Conservation (phyloP, 2,113 vertebrate genomes). For the Tupaia tana region DNA sequence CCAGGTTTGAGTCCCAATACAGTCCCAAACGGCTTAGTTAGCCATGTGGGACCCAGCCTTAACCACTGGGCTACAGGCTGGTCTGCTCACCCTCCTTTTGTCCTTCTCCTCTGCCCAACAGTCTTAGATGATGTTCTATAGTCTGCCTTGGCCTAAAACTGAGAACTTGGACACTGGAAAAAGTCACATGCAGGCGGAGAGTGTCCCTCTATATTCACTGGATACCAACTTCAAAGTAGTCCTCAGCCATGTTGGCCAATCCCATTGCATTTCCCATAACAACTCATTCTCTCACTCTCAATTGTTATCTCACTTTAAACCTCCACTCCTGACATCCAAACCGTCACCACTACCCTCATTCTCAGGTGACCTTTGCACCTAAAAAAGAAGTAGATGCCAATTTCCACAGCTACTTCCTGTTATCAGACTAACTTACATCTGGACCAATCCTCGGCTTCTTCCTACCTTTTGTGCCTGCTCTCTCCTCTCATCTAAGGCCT, state of each 20-base stretch:
- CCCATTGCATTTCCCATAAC: not conserved
- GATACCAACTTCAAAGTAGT: not conserved
- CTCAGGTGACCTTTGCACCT: not conserved
- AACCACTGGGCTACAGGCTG: no score
- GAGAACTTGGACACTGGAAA: not conserved
- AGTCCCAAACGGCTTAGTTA: no score
- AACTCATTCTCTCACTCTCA: not conserved
- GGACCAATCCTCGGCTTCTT: not conserved
- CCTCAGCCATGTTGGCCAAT: not conserved
- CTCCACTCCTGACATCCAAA: not conserved
- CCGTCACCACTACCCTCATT: not conserved
- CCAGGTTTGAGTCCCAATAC: no score
- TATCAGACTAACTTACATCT: not conserved
- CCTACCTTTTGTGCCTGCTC: not conserved
- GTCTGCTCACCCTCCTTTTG: not conserved
- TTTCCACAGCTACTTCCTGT: not conserved
- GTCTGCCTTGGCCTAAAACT: not conserved
- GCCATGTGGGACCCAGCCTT: no score
- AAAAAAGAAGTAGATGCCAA: not conserved
- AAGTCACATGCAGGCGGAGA: not conserved
- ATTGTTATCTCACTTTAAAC: not conserved
- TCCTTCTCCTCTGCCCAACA: not conserved
- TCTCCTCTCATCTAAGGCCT: not conserved
- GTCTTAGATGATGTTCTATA: fast-evolving
- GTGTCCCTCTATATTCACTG: not conserved